These are phyloP conservation scores for Nesogale talazaci DNA, from an alignment of 2,113 vertebrate species.

Conservation along the genomic window DNA sequence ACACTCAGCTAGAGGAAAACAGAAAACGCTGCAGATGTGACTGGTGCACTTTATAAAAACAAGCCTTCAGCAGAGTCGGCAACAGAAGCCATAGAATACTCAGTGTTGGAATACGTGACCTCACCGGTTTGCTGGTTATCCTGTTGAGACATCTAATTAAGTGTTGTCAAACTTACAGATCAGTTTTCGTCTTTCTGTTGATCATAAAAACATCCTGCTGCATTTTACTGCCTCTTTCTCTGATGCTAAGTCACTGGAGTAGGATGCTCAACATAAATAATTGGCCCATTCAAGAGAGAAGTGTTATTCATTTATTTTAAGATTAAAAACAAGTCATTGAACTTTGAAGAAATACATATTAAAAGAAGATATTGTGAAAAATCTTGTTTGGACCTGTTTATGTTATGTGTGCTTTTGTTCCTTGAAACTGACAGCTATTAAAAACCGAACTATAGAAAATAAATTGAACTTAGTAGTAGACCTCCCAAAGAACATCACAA, in stretches of 20 bases:
- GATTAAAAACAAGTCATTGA: conserved; percentile 47
- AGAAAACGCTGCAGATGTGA: neutral
- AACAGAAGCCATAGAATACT: too few relatives aligned
- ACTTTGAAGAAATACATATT: conserved; percentile 34
- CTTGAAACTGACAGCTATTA: conserved; percentile 48
- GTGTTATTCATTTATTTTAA: conserved; percentile 13
- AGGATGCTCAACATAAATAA: neutral
- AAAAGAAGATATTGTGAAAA: conserved; percentile 8
- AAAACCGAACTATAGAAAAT: conserved; percentile 39
- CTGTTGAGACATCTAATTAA: conserved; percentile 39
- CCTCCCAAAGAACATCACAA: conserved; percentile 34
- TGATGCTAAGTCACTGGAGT: conserved; percentile 4
- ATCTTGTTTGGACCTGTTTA: conserved; percentile 39
- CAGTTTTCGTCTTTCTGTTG: conserved; percentile 51
- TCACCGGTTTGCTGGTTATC: conserved; percentile 34
- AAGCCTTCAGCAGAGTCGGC: neutral
- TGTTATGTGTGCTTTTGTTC: conserved; percentile 18
- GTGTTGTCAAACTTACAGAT: conserved; percentile 32
- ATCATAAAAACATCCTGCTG: neutral
- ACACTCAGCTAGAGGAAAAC: neutral
- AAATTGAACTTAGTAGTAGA: conserved; percentile 53
- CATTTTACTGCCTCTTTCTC: conserved; percentile 44
- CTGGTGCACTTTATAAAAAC: conserved; percentile 52
- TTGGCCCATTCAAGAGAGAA: conserved; percentile 39
- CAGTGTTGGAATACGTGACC: neutral